Percentiles rank a stretch among this genome's conserved stretches.
phyloP scores from a whole-genome alignment of 2,113 vertebrate genomes.

The Entelurus aequoreus region DNA sequence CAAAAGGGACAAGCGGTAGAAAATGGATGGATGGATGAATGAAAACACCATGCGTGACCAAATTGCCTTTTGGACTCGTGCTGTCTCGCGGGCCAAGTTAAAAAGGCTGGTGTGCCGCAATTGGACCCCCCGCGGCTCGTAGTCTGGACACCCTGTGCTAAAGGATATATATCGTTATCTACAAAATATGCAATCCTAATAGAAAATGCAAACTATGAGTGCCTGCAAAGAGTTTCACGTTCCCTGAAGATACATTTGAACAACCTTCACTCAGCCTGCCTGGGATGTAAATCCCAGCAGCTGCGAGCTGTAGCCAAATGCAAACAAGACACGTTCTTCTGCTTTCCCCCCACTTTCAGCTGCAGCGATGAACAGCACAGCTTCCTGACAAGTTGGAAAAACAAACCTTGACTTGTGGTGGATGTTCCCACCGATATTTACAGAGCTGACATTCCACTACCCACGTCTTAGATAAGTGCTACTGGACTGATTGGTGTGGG shows the following conservation, averaged over 20 bases:
- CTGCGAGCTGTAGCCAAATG: background rate
- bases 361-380: background rate
- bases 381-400: constrained; percentile 23
- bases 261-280: too few relatives aligned
- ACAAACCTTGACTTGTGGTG: constrained; percentile 39
- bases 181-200: too few relatives aligned
- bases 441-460: constrained; percentile 50
- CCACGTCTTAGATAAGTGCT: constrained; percentile 38
- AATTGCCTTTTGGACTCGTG: too few relatives aligned
- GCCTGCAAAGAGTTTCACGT: background rate
- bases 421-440: constrained; percentile 50
- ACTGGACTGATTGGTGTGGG: background rate
- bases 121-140: too few relatives aligned
- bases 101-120: too few relatives aligned
- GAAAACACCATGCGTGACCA: too few relatives aligned
- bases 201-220: too few relatives aligned
- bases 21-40: too few relatives aligned
- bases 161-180: too few relatives aligned
- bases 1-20: too few relatives aligned
- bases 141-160: too few relatives aligned
- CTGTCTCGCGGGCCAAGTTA: too few relatives aligned
- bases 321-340: constrained; percentile 3
- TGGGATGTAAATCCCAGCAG: background rate
- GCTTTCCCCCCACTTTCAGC: background rate
- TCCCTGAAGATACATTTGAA: background rate